Base-by-base conservation (phyloP, 2,113 vertebrate genomes). In the Chloebia gouldiae region DNA sequence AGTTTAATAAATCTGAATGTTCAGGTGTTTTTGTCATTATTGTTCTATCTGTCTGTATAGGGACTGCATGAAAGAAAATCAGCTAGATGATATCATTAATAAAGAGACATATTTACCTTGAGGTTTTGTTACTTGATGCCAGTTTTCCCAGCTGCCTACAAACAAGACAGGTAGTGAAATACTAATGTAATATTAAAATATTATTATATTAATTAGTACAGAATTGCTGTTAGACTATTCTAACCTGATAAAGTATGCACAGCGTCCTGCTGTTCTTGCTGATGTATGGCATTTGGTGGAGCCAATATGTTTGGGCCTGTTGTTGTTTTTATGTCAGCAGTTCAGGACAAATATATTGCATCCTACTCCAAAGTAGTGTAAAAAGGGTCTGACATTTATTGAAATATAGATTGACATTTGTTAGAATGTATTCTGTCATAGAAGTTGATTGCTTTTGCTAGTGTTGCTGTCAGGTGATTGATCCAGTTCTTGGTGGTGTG, bases 111-210 rank as follows among this genome's bases (percentile, higher is more conserved):
- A 27, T 30, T 72, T 68, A 81, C 10, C 42, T 30, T 31, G 70
- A 79, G 47, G 45, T 65, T 92, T 92, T 81, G 13, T 72, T n/a
- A 33, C 10, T 61, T 9, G 20, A 35, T 88, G 70, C 53, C 50
- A 75, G 51, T 64, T 90, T 81, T 97, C 54, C 88, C 93, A 93
- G 81, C 75, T 95, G 78, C 79, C 70, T 96, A 78, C 61, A 92
- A 89, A 94, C 5, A 30, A 90, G 78, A 47, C 15, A 68, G n/a
- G 24, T 61, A 68, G 81, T 79, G 64, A 81, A 78, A 86, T 13
- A 63, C 11, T 15, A 10, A 64, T 39, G 37, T 9, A 16, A 54
- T 50, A 76, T 53, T 44, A 85, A 81, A 69, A 65, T 80, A 83
- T 53, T 63, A 17, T 66, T 88, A 11, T 50, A 54, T 66, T 70